Conservation (phyloP, 2,113 vertebrate species). For the Pelvicachromis taeniatus region DNA sequence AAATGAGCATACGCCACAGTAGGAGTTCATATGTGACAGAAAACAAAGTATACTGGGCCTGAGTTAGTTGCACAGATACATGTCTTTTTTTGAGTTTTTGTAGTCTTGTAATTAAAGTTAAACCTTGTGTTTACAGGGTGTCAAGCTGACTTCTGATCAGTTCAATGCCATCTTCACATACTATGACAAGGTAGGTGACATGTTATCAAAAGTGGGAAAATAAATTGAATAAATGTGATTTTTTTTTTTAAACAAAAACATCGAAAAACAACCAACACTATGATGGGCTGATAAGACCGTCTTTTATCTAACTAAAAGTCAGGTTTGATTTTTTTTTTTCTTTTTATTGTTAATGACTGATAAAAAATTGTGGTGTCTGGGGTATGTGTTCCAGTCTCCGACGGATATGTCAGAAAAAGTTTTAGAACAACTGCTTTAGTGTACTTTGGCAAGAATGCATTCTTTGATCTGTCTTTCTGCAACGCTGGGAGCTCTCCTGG, state of each 20-base stretch:
- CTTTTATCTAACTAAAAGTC: background rate
- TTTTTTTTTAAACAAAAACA: background rate
- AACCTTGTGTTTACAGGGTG: conserved; percentile 74
- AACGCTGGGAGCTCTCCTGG: background rate
- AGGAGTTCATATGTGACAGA: background rate
- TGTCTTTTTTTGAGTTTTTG: background rate
- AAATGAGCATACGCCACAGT: background rate
- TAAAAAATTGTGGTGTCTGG: background rate
- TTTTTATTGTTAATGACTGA: background rate
- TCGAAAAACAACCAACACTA: background rate
- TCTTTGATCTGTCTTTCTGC: background rate
- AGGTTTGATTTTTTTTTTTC: background rate
- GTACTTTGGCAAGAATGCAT: background rate
- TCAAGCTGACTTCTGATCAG: conserved; percentile 88
- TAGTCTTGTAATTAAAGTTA: background rate
- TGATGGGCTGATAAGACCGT: background rate
- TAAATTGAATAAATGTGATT: background rate
- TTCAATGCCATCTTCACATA: conserved; percentile 93
- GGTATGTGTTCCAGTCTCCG: background rate
- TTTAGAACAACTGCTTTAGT: background rate
- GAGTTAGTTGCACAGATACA: background rate
- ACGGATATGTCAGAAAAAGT: background rate
- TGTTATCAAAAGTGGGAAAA: background rate
- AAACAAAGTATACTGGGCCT: background rate
- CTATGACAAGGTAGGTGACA: conserved; percentile 88